Conservation (phyloP, 2,113 vertebrate species). For the Hepsetus odoe region DNA sequence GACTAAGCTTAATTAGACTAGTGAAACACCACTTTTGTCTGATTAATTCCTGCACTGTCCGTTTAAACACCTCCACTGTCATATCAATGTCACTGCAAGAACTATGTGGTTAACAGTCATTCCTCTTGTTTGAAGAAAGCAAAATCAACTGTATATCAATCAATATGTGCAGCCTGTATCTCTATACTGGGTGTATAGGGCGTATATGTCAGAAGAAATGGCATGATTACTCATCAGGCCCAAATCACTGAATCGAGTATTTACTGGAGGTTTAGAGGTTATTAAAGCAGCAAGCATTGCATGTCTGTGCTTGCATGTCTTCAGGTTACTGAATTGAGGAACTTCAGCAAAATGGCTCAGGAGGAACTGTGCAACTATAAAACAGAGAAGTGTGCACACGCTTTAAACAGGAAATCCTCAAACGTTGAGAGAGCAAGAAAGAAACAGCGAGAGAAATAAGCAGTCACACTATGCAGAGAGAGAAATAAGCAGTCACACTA, state of each 20-base stretch:
- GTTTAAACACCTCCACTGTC: too few relatives aligned
- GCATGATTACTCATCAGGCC: too few relatives aligned
- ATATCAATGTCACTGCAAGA: too few relatives aligned
- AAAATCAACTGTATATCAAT: too few relatives aligned
- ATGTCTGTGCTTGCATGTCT: background rate
- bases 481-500: background rate
- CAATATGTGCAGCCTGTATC: too few relatives aligned
- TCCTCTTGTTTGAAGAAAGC: too few relatives aligned
- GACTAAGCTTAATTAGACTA: too few relatives aligned
- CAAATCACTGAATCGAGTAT: background rate
- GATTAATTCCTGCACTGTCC: too few relatives aligned
- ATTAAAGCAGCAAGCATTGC: background rate
- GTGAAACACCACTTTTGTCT: too few relatives aligned
- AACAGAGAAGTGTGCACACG: slow-evolving; percentile 37
- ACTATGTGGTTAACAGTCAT: too few relatives aligned
- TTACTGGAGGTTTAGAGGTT: background rate
- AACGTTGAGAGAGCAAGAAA: background rate
- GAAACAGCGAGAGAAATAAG: background rate
- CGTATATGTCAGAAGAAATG: background rate
- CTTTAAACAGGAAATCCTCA: slow-evolving; percentile 52
- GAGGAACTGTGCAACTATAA: slow-evolving; percentile 50
- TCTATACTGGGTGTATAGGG: too few relatives aligned
- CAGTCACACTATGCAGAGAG: background rate
- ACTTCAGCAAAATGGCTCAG: slow-evolving; percentile 40
- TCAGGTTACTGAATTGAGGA: slow-evolving; percentile 34